phyloP scores from a whole-genome alignment of 2,888 invertebrate species.

The Sphinx pinastri region DNA sequence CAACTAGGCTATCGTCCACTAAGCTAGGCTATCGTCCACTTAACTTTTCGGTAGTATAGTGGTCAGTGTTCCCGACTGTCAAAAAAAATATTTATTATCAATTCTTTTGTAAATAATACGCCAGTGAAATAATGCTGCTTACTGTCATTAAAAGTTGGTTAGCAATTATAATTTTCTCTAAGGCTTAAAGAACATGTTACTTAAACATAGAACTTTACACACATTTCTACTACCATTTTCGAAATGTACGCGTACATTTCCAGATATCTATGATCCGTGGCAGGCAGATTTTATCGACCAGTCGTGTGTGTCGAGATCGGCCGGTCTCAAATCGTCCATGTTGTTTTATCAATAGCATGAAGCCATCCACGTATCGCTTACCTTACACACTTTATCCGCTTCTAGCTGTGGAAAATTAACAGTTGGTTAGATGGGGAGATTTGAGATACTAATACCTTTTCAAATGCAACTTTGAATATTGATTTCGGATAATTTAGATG shows the following conservation, averaged over 20 bases:
- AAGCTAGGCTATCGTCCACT: too few relatives aligned
- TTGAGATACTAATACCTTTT: neutral
- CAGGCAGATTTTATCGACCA: constrained; percentile 47
- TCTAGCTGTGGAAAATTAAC: constrained; percentile 22
- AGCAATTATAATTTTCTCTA: too few relatives aligned
- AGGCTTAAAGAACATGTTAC: neutral
- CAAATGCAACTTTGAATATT: neutral
- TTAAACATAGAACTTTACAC: too few relatives aligned
- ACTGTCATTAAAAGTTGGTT: too few relatives aligned
- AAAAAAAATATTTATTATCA: too few relatives aligned
- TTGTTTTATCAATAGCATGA: constrained; percentile 52
- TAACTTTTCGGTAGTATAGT: too few relatives aligned
- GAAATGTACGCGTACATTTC: constrained; percentile 35
- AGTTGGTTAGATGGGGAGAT: neutral
- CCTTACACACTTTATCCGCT: constrained; percentile 12
- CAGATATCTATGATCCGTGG: constrained; percentile 34
- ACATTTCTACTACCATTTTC: neutral
- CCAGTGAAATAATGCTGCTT: too few relatives aligned
- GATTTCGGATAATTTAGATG: too few relatives aligned
- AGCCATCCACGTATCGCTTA: constrained; percentile 32
- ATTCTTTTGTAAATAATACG: too few relatives aligned
- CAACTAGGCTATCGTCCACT: too few relatives aligned
- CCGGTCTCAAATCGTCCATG: constrained; percentile 51
- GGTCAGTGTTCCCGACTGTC: too few relatives aligned
- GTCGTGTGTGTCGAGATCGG: constrained; percentile 43